Evolutionary conservation across 2,113 vertebrate species (phyloP).

Genomic region (Lycocorax pyrrhopterus): DNA sequence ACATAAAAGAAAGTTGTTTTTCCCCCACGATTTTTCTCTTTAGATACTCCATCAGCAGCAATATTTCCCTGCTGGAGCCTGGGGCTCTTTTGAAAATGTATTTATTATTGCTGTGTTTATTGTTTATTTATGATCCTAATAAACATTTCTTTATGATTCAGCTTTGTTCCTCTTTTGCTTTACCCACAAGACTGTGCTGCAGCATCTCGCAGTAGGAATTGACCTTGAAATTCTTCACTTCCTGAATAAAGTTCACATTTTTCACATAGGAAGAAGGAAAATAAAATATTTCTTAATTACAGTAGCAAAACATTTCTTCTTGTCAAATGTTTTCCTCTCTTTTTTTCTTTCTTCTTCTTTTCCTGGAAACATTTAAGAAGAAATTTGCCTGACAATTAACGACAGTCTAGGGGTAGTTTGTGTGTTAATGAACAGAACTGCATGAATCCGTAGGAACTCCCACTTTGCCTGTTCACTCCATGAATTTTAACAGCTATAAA

Average conservation of each 20-base stretch:
- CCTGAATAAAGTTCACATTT: neutral
- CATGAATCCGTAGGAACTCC: neutral
- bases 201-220: neutral
- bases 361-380: neutral
- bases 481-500: neutral
- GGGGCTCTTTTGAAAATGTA: neutral
- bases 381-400: neutral
- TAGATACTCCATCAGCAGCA: neutral
- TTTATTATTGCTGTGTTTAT: neutral
- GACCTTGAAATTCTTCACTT: neutral
- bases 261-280: neutral
- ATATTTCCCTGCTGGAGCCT: neutral
- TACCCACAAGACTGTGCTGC: neutral
- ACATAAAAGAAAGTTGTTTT: neutral
- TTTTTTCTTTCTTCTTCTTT: neutral
- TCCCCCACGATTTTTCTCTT: neutral
- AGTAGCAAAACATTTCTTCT: neutral
- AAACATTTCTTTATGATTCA: neutral
- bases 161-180: neutral
- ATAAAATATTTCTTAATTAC: neutral
- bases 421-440: neutral
- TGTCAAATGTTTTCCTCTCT: neutral
- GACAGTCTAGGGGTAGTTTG: neutral
- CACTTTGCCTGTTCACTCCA: neutral
- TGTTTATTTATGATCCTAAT: neutral